Conservation (phyloP, 2,113 vertebrate genomes). For the Bothrops jararaca region DNA sequence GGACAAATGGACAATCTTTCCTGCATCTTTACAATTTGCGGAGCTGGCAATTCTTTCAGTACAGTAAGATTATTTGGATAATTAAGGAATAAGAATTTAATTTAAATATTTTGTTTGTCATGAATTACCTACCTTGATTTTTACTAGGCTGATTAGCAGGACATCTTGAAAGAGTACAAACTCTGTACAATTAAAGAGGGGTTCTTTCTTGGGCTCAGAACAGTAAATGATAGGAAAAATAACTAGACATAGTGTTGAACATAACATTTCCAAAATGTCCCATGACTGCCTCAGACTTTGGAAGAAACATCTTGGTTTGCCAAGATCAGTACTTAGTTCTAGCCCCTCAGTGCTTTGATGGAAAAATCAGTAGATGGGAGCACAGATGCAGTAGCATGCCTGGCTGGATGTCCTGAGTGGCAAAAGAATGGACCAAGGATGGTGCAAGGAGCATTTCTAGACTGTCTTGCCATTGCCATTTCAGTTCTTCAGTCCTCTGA, state of each 20-base stretch:
- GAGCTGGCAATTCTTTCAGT: not conserved
- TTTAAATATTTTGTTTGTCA: not conserved
- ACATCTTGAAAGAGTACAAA: not conserved
- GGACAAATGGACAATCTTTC: not conserved
- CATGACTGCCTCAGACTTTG: not conserved
- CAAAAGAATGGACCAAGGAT: not conserved
- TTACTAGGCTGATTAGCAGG: not conserved
- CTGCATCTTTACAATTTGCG: not conserved
- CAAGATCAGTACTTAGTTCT: not conserved
- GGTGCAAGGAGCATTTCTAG: not conserved
- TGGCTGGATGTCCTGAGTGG: not conserved
- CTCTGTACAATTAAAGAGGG: not conserved
- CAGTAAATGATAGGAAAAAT: not conserved
- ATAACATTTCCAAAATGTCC: not conserved
- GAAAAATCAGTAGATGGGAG: conserved; percentile 21
- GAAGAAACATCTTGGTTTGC: not conserved
- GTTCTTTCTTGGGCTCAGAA: not conserved
- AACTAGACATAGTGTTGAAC: not conserved
- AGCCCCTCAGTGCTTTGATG: not conserved
- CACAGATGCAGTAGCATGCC: not conserved
- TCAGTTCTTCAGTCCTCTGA: not conserved
- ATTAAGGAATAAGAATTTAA: not conserved
- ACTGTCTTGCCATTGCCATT: not conserved
- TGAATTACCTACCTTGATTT: not conserved
- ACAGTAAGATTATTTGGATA: not conserved